Conservation (phyloP, 2,113 vertebrate genomes). For the Psophia crepitans region DNA sequence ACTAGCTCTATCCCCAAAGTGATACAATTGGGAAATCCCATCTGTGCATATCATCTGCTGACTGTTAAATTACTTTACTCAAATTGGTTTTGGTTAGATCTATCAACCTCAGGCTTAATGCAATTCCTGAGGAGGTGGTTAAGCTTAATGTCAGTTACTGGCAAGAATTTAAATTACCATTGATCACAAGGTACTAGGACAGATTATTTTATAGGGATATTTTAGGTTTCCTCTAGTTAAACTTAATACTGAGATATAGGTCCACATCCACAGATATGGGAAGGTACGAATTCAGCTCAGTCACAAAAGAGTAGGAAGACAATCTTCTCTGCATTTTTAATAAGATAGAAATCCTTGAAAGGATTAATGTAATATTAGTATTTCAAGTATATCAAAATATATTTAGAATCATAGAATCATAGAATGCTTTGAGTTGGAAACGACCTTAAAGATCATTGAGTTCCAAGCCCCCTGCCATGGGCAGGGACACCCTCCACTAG, state of each 20-base stretch:
- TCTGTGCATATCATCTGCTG: conserved; percentile 53
- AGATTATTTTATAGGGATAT: not conserved
- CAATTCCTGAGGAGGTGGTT: conserved; percentile 25
- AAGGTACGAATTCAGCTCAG: not conserved
- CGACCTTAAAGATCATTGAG: too few species aligned
- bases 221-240: not conserved
- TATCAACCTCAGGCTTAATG: not conserved
- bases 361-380: not conserved
- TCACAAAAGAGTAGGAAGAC: not conserved
- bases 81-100: not conserved
- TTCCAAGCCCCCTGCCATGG: too few species aligned
- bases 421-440: too few species aligned
- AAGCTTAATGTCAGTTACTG: conserved; percentile 1
- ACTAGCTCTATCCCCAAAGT: not conserved
- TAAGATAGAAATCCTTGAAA: not conserved
- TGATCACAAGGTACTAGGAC: not conserved
- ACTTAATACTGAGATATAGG: not conserved
- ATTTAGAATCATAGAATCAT: not conserved
- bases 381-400: not conserved
- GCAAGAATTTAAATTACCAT: not conserved
- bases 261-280: not conserved
- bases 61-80: conserved; percentile 33
- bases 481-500: too few species aligned
- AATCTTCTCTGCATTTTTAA: not conserved
- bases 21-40: conserved; percentile 47